phyloP scores from a whole-genome alignment of 2,113 vertebrate species.

The Hoplias malabaricus region DNA sequence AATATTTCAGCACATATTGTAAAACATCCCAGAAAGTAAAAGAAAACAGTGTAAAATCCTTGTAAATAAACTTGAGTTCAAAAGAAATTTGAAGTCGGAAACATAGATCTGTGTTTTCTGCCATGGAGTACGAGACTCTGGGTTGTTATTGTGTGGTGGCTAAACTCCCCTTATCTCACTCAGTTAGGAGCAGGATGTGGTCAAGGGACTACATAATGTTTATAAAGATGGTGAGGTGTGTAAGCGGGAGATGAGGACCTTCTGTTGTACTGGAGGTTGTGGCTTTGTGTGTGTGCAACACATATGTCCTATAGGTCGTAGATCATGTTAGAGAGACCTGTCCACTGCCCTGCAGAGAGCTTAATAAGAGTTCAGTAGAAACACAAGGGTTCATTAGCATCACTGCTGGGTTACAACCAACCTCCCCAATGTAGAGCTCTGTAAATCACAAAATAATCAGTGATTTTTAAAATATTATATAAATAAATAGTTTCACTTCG shows the following conservation, averaged over 20 bases:
- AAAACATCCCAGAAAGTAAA: too few species aligned
- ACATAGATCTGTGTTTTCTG: background rate
- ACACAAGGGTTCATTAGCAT: background rate
- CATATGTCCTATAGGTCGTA: constrained; percentile 38
- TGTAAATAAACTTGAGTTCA: too few species aligned
- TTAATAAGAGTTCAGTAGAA: constrained; percentile 17
- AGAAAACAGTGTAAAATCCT: too few species aligned
- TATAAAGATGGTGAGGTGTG: constrained; percentile 33
- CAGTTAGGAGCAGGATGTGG: constrained; percentile 75
- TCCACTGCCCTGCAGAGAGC: constrained; percentile 7
- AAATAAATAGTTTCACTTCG: background rate
- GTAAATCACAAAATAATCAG: too few species aligned
- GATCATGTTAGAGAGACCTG: constrained; percentile 20
- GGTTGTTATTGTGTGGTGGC: constrained; percentile 27
- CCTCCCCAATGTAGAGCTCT: background rate
- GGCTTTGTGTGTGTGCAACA: constrained; percentile 1
- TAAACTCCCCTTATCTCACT: constrained; percentile 67
- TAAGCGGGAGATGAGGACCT: constrained; percentile 40
- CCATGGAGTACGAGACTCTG: background rate
- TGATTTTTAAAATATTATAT: too few species aligned
- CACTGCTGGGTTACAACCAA: background rate
- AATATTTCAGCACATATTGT: too few species aligned
- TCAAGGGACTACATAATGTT: constrained; percentile 58
- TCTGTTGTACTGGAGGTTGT: constrained; percentile 26
- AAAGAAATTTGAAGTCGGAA: too few species aligned